Conservation (phyloP, 1,140 invertebrate genomes). For the Tetragnatha versicolor region DNA sequence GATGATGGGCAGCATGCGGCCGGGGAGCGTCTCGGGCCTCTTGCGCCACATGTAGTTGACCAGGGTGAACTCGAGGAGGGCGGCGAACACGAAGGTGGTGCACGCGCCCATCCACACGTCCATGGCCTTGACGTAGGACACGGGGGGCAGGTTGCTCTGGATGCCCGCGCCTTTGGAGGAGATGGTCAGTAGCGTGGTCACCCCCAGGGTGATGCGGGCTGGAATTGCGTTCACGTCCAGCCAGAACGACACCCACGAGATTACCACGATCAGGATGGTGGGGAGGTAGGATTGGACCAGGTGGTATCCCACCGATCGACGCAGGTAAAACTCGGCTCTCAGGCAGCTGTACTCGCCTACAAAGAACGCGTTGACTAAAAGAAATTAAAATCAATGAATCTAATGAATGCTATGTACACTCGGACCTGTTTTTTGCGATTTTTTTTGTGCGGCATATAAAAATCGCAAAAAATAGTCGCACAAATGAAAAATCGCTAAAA, state of each 20-base stretch:
- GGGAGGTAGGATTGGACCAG: slow-evolving; percentile 73
- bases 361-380: slow-evolving; percentile 31
- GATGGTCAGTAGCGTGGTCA: slow-evolving; percentile 72
- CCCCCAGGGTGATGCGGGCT: slow-evolving; percentile 71
- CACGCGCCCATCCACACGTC: slow-evolving; percentile 69
- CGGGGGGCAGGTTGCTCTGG: slow-evolving; percentile 60
- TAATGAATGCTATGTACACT: too few relatives aligned
- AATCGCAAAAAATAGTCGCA: too few relatives aligned
- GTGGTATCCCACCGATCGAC: slow-evolving; percentile 71
- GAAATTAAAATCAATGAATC: too few relatives aligned
- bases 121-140: slow-evolving; percentile 69
- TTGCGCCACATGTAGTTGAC: slow-evolving; percentile 63
- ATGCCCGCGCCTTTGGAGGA: slow-evolving; percentile 66
- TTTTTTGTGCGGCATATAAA: too few relatives aligned
- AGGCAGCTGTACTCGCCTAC: slow-evolving; percentile 73
- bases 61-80: slow-evolving; percentile 65
- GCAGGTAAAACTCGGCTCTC: slow-evolving; percentile 69
- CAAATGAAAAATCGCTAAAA: too few relatives aligned
- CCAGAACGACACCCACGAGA: slow-evolving; percentile 75
- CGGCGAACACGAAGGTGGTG: slow-evolving; percentile 66
- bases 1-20: slow-evolving; percentile 33
- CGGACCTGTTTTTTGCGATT: too few relatives aligned
- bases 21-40: slow-evolving; percentile 26
- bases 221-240: slow-evolving; percentile 74
- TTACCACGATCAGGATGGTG: slow-evolving; percentile 73